Base-by-base conservation (phyloP, 2,113 vertebrate species). In the Alethe diademata region DNA sequence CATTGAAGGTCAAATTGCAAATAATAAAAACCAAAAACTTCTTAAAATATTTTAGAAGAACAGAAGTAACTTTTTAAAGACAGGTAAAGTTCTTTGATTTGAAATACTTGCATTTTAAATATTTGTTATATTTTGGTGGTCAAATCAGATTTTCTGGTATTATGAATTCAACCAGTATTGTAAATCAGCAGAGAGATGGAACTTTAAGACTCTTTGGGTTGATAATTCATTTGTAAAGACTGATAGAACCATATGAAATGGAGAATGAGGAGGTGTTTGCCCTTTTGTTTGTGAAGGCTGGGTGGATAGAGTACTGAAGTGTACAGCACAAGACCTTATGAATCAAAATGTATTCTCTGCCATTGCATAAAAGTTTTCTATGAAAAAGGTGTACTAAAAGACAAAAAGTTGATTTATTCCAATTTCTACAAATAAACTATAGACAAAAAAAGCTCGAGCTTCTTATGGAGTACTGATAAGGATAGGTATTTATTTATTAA, bases 1-100 rank as follows among this genome's bases (percentile, higher is more conserved):
- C 87, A 92, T 12, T 70, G 86, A 96, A 97, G 84, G 91, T 96
- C 94, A 97, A 88, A 97, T 78, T 96, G 19, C 78, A 95, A 93
- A 85, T 15, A 70, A 93, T 51, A 93, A 9, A 24, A 86, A 85
- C 57, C 18, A 85, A 48, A 78, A 60, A 3, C 3, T 31, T 72
- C 35, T 0, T 3, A 82, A 93, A 81, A 62, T 7, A 35, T 23
- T 36, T 86, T 51, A 80, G 57, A 45, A 78, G 29, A 73, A 56
- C 31, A 51, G 3, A 51, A 31, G 14, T 8, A 33, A 31, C 1
- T 54, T 69, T 42, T 64, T 48, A 25, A 82, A 69, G 8, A n/a
- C 5, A 11, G 5, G 4, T 54, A 36, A 69, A 4, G 3, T 79
- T 20, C 35, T 61, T 45, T 70, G 26, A n/a, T n/a, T 19, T 66